These are phyloP conservation scores for Mormyrus iriodes DNA, from an alignment of 2,113 vertebrate species.

Conservation along the genomic window DNA sequence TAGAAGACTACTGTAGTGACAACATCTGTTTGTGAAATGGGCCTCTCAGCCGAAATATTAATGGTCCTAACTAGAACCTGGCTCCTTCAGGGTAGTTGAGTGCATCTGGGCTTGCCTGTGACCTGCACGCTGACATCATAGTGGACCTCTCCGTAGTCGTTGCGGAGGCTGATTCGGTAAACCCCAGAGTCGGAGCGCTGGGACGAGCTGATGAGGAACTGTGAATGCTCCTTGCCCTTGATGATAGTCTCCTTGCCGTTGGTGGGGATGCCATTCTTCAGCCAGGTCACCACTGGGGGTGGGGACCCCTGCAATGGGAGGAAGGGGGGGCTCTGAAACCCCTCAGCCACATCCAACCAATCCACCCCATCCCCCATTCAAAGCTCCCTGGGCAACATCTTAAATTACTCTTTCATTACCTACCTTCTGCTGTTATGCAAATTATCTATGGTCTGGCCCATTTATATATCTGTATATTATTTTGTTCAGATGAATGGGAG, in stretches of 20 bases:
- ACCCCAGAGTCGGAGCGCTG: constrained; percentile 48
- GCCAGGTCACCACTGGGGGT: constrained; percentile 42
- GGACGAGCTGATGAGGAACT: constrained; percentile 54
- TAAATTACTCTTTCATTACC: neutral
- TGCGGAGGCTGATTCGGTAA: constrained; percentile 47
- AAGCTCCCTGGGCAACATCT: too few species aligned
- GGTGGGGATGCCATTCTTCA: constrained; percentile 50
- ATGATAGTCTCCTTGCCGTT: constrained; percentile 51
- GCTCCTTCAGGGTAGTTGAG: neutral
- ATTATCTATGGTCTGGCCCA: neutral
- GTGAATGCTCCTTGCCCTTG: constrained; percentile 50
- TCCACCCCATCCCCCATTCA: too few species aligned
- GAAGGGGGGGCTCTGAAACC: neutral
- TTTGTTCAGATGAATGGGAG: neutral
- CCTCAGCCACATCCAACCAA: neutral
- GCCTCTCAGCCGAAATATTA: neutral
- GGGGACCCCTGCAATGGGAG: constrained; percentile 45
- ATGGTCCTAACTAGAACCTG: neutral
- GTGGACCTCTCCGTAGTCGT: constrained; percentile 45
- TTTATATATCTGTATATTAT: neutral
- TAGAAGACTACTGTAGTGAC: neutral
- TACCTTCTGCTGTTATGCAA: neutral
- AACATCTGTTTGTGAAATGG: neutral
- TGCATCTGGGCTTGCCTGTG: constrained; percentile 42
- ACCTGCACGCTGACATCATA: constrained; percentile 43